Evolutionary conservation across 2,888 invertebrate species (phyloP), one percentile per base, ranked within the genome.

Genomic region (Pardosa pseudoannulata): DNA sequence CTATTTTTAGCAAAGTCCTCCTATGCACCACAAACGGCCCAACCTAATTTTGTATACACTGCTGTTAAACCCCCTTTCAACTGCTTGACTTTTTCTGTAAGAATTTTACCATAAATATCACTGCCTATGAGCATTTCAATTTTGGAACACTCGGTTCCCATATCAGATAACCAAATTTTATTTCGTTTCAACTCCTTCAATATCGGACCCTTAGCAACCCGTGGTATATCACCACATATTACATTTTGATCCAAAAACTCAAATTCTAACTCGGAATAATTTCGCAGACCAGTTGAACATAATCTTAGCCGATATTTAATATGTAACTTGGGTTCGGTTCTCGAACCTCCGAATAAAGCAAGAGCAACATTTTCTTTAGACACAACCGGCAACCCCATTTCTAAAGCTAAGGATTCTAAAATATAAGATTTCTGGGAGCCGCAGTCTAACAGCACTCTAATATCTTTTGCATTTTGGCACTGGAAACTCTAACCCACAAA

Each of bases 51-150:
- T n/a, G n/a, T n/a, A n/a, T n/a, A n/a, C n/a, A n/a, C n/a, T n/a
- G n/a, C n/a, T n/a, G n/a, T n/a, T n/a, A n/a, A n/a, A n/a, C n/a
- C n/a, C n/a, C n/a, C n/a, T n/a, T n/a, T n/a, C n/a, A n/a, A n/a
- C n/a, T n/a, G n/a, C n/a, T n/a, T n/a, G n/a, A n/a, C n/a, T n/a
- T n/a, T n/a, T n/a, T n/a, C n/a, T n/a, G 32, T 78, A 13, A 67
- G 27, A 28, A 36, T 56, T 16, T 29, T 23, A 5, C 50, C 68
- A 68, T 50, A 78, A 23, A 50, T 68, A 16, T 78, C 68, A 50
- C 50, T 68, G 13, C 68, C 68, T 19, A 78, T 67, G 2, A 78
- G 78, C n/a, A 68, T 62, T n/a, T 68, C 78, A 5, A 78, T 31
- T n/a, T 67, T 27, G 1, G 74, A 23, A 9, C 36, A 41, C n/a